Conservation (phyloP, 1,140 invertebrate genomes). For the Papilio dardanus region DNA sequence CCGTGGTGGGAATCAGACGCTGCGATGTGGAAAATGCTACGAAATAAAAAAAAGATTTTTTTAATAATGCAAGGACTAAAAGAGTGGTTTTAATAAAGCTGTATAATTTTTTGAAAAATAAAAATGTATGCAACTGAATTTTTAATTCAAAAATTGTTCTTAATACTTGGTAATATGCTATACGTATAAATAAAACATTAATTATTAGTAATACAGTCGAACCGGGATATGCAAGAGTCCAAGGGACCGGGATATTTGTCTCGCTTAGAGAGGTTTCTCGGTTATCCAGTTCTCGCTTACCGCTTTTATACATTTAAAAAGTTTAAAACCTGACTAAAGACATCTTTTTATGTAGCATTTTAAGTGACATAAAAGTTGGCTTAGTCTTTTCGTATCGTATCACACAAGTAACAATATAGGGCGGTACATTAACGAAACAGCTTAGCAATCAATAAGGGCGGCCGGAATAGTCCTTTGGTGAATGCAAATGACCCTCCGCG, state of each 20-base stretch:
- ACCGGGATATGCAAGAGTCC: too few relatives aligned
- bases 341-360: background rate
- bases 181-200: too few relatives aligned
- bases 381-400: background rate
- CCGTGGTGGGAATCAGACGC: constrained; percentile 20
- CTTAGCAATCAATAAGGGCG: constrained; percentile 48
- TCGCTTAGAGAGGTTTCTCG: too few relatives aligned
- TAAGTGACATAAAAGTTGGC: background rate
- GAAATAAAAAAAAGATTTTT: constrained; percentile 36
- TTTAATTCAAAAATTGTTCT: background rate
- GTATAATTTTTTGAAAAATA: background rate
- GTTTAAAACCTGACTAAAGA: too few relatives aligned
- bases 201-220: too few relatives aligned
- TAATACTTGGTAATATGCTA: background rate
- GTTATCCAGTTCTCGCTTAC: too few relatives aligned
- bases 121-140: constrained; percentile 13
- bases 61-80: constrained; percentile 25
- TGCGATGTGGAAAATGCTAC: constrained; percentile 25
- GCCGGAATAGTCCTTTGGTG: constrained; percentile 53
- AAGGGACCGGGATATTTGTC: too few relatives aligned
- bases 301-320: too few relatives aligned
- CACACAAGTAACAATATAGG: background rate
- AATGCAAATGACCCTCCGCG: constrained; percentile 62
- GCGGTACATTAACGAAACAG: constrained; percentile 41
- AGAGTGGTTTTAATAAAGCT: constrained; percentile 14